Percentiles rank a stretch among this genome's conserved stretches.
These are phyloP conservation scores for Cheilosia grossa DNA, from an alignment of 2,888 invertebrate species.

Conservation along the genomic window DNA sequence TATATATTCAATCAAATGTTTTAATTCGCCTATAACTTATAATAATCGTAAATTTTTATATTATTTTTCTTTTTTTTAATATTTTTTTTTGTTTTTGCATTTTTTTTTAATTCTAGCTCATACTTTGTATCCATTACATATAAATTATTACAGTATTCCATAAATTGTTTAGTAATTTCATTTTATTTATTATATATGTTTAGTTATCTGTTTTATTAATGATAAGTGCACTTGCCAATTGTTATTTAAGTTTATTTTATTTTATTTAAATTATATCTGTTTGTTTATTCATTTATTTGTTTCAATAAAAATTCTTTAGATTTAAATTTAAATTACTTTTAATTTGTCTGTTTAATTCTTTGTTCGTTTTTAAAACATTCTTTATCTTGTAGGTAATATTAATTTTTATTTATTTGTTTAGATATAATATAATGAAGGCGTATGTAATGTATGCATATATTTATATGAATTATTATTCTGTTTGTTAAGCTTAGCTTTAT, in stretches of 20 bases:
- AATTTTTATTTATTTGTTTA: slow-evolving; percentile 62
- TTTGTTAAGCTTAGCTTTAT: slow-evolving; percentile 61
- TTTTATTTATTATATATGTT: slow-evolving; percentile 29
- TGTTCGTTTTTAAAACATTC: slow-evolving; percentile 64
- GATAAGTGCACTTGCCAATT: slow-evolving; percentile 84
- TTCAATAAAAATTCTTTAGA: slow-evolving; percentile 60
- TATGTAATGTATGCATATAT: slow-evolving; percentile 66
- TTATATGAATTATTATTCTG: slow-evolving; percentile 55
- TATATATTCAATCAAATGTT: slow-evolving; percentile 72
- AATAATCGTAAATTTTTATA: slow-evolving; percentile 54
- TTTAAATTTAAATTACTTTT: slow-evolving; percentile 57
- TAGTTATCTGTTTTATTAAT: slow-evolving; percentile 73
- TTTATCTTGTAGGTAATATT: slow-evolving; percentile 68
- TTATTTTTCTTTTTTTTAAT: slow-evolving; percentile 32
- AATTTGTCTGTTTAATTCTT: slow-evolving; percentile 59
- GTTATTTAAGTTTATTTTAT: slow-evolving; percentile 76
- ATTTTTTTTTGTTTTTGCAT: slow-evolving; percentile 32
- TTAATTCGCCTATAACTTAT: slow-evolving; percentile 72
- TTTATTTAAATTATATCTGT: slow-evolving; percentile 44
- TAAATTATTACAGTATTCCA: slow-evolving; percentile 58
- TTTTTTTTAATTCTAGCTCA: slow-evolving; percentile 37
- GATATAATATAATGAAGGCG: slow-evolving; percentile 76
- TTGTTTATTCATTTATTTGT: slow-evolving; percentile 19
- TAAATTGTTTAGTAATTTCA: slow-evolving; percentile 57
- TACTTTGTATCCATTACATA: slow-evolving; percentile 57